These are phyloP conservation scores for Eilema depressum DNA, from an alignment of 2,888 invertebrate genomes.

Conservation along the genomic window DNA sequence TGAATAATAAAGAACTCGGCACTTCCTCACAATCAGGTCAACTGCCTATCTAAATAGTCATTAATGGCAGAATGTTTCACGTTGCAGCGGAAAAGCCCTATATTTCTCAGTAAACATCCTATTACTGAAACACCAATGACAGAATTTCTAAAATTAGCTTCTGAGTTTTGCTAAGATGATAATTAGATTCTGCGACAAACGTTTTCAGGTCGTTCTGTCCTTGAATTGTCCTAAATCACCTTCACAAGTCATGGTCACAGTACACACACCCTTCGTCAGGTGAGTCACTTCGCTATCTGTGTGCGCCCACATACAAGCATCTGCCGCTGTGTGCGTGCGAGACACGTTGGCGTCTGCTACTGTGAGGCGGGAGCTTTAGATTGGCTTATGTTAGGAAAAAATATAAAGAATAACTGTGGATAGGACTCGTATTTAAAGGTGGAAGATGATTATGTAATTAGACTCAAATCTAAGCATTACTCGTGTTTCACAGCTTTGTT, in stretches of 20 bases:
- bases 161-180: neutral
- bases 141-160: neutral
- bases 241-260: slow-evolving; percentile 57
- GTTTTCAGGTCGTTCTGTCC: neutral
- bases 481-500: too few relatives aligned
- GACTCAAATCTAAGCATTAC: too few relatives aligned
- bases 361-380: slow-evolving; percentile 43
- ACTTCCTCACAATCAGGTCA: too few relatives aligned
- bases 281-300: slow-evolving; percentile 79
- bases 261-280: slow-evolving; percentile 77
- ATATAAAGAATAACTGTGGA: neutral
- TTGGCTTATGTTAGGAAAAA: slow-evolving; percentile 45
- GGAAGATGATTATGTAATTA: too few relatives aligned
- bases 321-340: slow-evolving; percentile 69
- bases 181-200: neutral
- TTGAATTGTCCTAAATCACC: slow-evolving; percentile 42
- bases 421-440: neutral
- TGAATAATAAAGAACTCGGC: too few relatives aligned
- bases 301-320: slow-evolving; percentile 68
- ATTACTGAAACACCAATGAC: neutral
- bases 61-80: too few relatives aligned
- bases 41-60: too few relatives aligned
- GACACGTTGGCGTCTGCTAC: slow-evolving; percentile 74
- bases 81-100: too few relatives aligned
- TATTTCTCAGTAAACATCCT: too few relatives aligned